phyloP scores from a whole-genome alignment of 1,140 invertebrate species.

The Drosophila pallidifrons region DNA sequence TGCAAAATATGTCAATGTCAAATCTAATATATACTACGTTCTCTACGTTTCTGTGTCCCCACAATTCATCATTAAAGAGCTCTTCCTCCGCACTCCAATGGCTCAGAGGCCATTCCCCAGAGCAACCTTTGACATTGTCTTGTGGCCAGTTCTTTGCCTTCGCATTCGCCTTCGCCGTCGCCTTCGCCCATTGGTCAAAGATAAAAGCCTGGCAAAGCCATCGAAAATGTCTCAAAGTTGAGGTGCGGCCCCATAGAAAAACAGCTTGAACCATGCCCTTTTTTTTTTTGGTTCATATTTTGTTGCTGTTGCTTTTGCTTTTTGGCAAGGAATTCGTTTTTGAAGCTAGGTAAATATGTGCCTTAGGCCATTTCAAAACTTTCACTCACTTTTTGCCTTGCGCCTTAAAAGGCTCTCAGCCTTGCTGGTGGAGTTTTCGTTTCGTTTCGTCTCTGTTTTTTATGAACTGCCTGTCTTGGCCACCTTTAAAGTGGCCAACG shows the following conservation, averaged over 20 bases:
- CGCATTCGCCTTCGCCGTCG: no score
- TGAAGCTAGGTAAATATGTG: conserved; percentile 80
- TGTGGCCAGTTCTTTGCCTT: conserved; percentile 1
- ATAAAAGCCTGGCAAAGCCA: conserved; percentile 18
- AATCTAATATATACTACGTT: conserved; percentile 60
- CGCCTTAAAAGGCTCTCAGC: conserved; percentile 44
- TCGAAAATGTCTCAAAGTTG: conserved; percentile 44
- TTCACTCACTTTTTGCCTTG: conserved; percentile 32
- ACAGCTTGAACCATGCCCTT: conserved; percentile 35
- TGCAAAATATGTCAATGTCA: conserved; percentile 80
- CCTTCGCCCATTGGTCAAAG: conserved; percentile 32
- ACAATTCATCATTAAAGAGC: conserved; percentile 77
- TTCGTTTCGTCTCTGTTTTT: background rate
- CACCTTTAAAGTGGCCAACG: conserved; percentile 62
- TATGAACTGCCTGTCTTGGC: conserved; percentile 42
- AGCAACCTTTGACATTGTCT: conserved; percentile 56
- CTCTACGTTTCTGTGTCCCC: conserved; percentile 37
- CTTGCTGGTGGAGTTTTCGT: conserved; percentile 11
- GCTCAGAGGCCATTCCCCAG: conserved; percentile 25
- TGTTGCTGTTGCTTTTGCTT: conserved; percentile 12
- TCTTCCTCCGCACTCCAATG: conserved; percentile 3
- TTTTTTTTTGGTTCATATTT: conserved; percentile 20
- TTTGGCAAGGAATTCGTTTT: conserved; percentile 59
- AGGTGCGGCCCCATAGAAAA: conserved; percentile 62
- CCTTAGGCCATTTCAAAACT: conserved; percentile 67